Base-by-base conservation (phyloP, 2,113 vertebrate genomes). In the Brachionichthys hirsutus region DNA sequence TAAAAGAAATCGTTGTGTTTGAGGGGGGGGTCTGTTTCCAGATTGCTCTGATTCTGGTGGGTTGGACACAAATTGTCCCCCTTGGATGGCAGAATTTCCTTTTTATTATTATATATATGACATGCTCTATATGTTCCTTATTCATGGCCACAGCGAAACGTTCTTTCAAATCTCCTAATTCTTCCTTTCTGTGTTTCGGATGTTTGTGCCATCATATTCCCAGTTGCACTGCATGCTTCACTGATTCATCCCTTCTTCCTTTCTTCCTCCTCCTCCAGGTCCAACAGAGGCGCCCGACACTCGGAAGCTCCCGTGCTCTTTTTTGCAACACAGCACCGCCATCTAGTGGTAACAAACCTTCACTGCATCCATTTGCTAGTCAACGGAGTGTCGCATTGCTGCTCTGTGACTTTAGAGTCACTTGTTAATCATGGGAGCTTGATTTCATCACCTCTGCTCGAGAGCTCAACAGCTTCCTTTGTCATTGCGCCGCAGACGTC, bases 401-500 rank as follows among this genome's bases (percentile, higher is more conserved):
- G 24, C 24, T 4, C 24, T 30, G 8, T 44, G 12, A 18, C 36
- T 44, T 67, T 11, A 19, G 9, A 17, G n/a, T 49, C 18, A n/a
- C 17, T 16, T 30, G 10, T 46, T 55, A 12, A 30, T 30, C 8
- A 30, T 30, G 8, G 5, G 8, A 30, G 4, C 24, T 30, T 30
- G 24, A 6, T 6, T 30, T 30, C 24, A 30, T 30, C 24, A 30
- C 6, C 3, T 38, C 36, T 38, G 36, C 38, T 45, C n/a, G 5
- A 22, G 9, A 9, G 18, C 14, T 22, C n/a, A 53, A 14, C 4
- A 41, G 19, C 12, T 16, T 1, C 19, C n/a, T n/a, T n/a, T 15
- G n/a, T 54, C 15, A 3, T 4, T 63, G 13, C 43, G 41, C 40
- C 56, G 35, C 68, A 95, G 95, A 92, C 74, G 83, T 92, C 57